These are phyloP conservation scores for Diorhabda elongata DNA, from an alignment of 1,140 invertebrate genomes.

Conservation along the genomic window DNA sequence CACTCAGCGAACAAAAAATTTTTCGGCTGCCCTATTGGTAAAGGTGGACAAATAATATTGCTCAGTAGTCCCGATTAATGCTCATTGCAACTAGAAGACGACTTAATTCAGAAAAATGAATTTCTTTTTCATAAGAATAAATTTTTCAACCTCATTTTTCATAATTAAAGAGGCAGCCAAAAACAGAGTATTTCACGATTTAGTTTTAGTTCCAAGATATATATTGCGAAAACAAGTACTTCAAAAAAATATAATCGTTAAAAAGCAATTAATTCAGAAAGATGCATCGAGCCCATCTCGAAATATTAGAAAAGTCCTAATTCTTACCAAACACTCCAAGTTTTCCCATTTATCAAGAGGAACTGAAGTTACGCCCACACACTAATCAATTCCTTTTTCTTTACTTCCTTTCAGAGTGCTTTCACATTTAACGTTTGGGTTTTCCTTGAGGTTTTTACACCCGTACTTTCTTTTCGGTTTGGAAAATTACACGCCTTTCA, in stretches of 20 bases:
- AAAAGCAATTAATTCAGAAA: not conserved
- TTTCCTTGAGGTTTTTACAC: conserved; percentile 2
- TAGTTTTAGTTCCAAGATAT: no score
- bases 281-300: not conserved
- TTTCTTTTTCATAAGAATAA: no score
- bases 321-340: not conserved
- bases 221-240: no score
- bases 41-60: no score
- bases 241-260: not conserved
- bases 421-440: conserved; percentile 8
- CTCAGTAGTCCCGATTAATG: no score
- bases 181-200: no score
- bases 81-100: no score
- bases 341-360: conserved; percentile 2
- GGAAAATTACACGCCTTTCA: conserved; percentile 10
- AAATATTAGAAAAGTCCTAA: not conserved
- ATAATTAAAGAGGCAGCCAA: no score
- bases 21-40: no score
- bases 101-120: no score
- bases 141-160: no score
- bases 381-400: conserved; percentile 21
- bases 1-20: no score
- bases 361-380: conserved; percentile 14
- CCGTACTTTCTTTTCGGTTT: not conserved
- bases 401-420: conserved; percentile 7